phyloP scores from a whole-genome alignment of 2,888 invertebrate species.

The Anthophora plumipes region DNA sequence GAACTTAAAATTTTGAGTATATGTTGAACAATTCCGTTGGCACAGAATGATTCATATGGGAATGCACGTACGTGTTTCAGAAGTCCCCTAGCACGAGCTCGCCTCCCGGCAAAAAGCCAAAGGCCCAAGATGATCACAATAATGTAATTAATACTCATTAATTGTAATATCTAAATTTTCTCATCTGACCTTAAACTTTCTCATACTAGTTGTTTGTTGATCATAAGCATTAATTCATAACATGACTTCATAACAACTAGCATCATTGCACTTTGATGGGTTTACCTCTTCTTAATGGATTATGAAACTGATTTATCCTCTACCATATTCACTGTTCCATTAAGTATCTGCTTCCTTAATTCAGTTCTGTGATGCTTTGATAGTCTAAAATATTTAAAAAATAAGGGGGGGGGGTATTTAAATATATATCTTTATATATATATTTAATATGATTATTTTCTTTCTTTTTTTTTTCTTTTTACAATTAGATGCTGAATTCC shows the following conservation, averaged over 20 bases:
- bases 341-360: constrained; percentile 77
- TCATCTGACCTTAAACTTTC: constrained; percentile 73
- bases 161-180: constrained; percentile 81
- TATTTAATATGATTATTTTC: too few species aligned
- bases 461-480: constrained; percentile 16
- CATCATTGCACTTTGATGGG: constrained; percentile 67
- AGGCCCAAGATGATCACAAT: constrained; percentile 83
- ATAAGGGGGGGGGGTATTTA: constrained; percentile 59
- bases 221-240: constrained; percentile 73
- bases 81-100: constrained; percentile 84
- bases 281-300: constrained; percentile 62
- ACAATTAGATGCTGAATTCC: constrained; percentile 54
- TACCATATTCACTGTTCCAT: constrained; percentile 68
- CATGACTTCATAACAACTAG: constrained; percentile 66
- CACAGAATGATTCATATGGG: constrained; percentile 77
- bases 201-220: constrained; percentile 73
- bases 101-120: constrained; percentile 83
- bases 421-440: too few species aligned
- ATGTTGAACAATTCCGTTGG: constrained; percentile 58
- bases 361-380: constrained; percentile 74
- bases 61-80: constrained; percentile 84
- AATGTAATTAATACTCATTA: constrained; percentile 84
- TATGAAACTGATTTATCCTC: constrained; percentile 61
- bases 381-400: constrained; percentile 43
- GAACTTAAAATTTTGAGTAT: constrained; percentile 49